Base-by-base conservation (phyloP, 2,113 vertebrate genomes). In the Willisornis vidua region DNA sequence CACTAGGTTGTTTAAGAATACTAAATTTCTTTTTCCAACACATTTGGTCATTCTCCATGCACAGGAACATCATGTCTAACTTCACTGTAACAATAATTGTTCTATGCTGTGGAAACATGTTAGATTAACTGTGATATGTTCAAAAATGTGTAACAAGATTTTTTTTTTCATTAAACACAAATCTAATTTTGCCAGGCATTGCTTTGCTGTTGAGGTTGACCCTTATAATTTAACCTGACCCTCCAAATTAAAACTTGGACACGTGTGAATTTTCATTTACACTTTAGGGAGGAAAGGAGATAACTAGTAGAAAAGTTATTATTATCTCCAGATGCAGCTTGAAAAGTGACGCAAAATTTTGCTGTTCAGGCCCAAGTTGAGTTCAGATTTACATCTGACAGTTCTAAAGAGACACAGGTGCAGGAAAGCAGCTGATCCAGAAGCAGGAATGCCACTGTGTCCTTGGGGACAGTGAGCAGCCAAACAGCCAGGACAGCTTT, bases 241-340 rank as follows among this genome's bases (percentile, higher is more conserved):
- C 48, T 83, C 71, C 45, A 57, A 93, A 72, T 84, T 90, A 93
- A 91, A 88, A 80, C 35, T 59, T 35, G n/a, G 39, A 71, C 24
- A 65, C 31, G 75, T 81, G 48, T 57, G 73, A 92, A 67, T 58
- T 57, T 95, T 81, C 77, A 78, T 92, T 90, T 81, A 84, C 65
- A 83, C 76, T 75, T 87, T 16, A 43, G 49, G 29, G 52, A 68
- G 63, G 45, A 94, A 83, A 85, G 33, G 7, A 83, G 87, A 61
- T 90, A 88, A 71, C 57, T 48, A 62, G 29, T 5, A 76, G 25
- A 79, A 85, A 14, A 82, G 66, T 58, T 85, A 26, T 65, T 89
- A 72, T 89, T 65, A 85, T 61, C 35, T 90, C 45, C 68, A 65
- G 45, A 84, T 35, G n/a, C 9, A 7, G 51, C 31, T 87, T 80